Evolutionary conservation across 2,888 invertebrate genomes (phyloP).

Genomic region (Caenorhabditis sp.): DNA sequence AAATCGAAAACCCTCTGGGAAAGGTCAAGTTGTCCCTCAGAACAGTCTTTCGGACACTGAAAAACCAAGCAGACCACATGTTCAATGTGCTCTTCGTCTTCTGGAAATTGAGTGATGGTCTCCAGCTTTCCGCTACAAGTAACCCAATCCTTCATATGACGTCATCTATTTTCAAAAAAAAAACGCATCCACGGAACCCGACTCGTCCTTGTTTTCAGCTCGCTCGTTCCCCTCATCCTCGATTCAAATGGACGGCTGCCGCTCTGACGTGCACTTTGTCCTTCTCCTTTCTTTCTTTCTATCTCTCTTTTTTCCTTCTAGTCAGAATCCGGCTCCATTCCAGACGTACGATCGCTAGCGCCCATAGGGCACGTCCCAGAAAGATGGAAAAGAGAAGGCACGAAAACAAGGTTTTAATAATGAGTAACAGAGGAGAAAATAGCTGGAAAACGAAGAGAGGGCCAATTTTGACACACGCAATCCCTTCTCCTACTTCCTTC

Average conservation of each 20-base stretch:
- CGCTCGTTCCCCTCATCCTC: background rate
- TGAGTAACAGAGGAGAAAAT: background rate
- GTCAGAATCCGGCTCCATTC: no score
- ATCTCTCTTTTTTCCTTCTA: background rate
- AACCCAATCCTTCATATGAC: conserved; percentile 28
- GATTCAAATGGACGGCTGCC: background rate
- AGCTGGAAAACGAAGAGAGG: background rate
- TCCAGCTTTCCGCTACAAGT: background rate
- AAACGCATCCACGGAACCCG: background rate
- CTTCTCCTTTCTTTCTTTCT: background rate
- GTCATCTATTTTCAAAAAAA: conserved; percentile 31
- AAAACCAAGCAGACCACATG: no score
- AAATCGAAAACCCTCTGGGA: no score
- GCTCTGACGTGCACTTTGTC: background rate
- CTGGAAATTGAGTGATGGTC: background rate
- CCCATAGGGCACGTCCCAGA: no score
- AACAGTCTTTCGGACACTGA: no score
- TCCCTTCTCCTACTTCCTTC: conserved; percentile 6
- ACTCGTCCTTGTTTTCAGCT: conserved; percentile 13
- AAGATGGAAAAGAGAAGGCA: background rate
- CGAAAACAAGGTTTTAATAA: background rate
- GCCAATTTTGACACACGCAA: conserved; percentile 9
- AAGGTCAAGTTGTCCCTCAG: no score
- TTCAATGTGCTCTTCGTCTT: no score
- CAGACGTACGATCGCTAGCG: no score